Base-by-base conservation (phyloP, 2,113 vertebrate genomes). In the Pelecanus crispus region DNA sequence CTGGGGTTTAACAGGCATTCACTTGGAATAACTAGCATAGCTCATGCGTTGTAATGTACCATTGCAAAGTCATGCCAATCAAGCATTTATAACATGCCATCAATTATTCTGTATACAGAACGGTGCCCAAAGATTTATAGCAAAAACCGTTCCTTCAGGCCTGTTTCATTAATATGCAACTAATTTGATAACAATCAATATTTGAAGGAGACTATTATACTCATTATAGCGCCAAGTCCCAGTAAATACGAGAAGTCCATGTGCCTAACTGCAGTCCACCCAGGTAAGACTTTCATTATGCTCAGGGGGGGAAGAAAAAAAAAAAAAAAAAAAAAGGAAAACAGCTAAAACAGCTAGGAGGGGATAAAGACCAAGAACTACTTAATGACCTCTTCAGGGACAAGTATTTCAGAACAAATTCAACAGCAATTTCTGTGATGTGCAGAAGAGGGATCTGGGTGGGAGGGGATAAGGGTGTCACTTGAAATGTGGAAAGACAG, bases 331-430 rank as follows among this genome's bases (percentile, higher is more conserved):
- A 40, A 6, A 17, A 34, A n/a, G 25, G n/a, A n/a, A n/a, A n/a
- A n/a, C n/a, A n/a, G n/a, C n/a, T n/a, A 56, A 89, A 93, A 73
- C 58, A 67, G 72, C 4, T 11, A 92, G 88, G 56, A 56, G 81
- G 82, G 47, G 79, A 94, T 94, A 79, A 88, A 96, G 91, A 66
- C 45, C n/a, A 59, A 86, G 31, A 88, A 87, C n/a, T 75, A 28
- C 86, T 96, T 97, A 90, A 96, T 94, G 88, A 96, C 77, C 73
- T 94, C 96, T 94, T 94, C 58, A 65, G 96, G 91, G 96, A 96
- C 0, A 11, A 72, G 40, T 50, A 34, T 89, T 92, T 93, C 77
- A 16, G 21, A 92, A 71, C 19, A 61, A 92, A 75, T 56, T 84
- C 92, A 63, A 22, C 88, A 90, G 72, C 63, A 81, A 2, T 52